Percentiles rank a stretch among this genome's conserved stretches.
Evolutionary conservation across 2,113 vertebrate species (phyloP).

Genomic region (Phycodurus eques): DNA sequence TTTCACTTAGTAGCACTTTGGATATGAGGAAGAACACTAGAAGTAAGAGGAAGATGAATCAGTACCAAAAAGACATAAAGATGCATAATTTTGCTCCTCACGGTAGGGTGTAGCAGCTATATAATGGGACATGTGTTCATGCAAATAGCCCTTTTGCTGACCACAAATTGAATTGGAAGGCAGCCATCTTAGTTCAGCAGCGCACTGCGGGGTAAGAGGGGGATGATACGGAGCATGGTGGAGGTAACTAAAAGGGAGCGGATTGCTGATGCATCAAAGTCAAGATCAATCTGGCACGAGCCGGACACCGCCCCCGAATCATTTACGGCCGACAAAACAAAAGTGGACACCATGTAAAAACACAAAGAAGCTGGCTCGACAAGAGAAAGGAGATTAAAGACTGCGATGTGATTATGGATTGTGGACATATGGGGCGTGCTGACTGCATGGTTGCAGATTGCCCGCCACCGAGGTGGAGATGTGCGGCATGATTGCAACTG

Average conservation of each 20-base stretch:
- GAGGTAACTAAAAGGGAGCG: conserved; percentile 4
- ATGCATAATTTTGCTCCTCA: conserved; percentile 51
- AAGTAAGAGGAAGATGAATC: conserved; percentile 35
- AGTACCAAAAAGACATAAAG: conserved; percentile 20
- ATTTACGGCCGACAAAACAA: conserved; percentile 34
- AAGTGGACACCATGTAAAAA: conserved; percentile 23
- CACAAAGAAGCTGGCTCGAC: conserved; percentile 28
- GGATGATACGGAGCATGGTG: conserved; percentile 25
- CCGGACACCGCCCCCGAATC: conserved; percentile 21
- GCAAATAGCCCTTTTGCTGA: conserved; percentile 61
- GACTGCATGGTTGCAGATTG: conserved; percentile 17
- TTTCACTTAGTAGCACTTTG: conserved; percentile 36
- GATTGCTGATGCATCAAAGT: conserved; percentile 31
- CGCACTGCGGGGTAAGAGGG: conserved; percentile 27
- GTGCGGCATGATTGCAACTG: conserved; percentile 38
- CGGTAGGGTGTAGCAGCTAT: conserved; percentile 52
- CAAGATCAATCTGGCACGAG: conserved; percentile 26
- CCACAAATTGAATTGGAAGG: conserved; percentile 66
- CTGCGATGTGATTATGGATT: conserved; percentile 30
- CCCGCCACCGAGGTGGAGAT: conserved; percentile 47
- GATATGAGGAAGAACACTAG: conserved; percentile 23
- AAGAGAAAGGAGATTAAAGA: conserved; percentile 45
- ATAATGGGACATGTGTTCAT: conserved; percentile 65
- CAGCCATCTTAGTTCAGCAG: conserved; percentile 58
- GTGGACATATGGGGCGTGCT: conserved; percentile 38